Conservation (phyloP, 2,888 invertebrate genomes). For the Sturmia bella region DNA sequence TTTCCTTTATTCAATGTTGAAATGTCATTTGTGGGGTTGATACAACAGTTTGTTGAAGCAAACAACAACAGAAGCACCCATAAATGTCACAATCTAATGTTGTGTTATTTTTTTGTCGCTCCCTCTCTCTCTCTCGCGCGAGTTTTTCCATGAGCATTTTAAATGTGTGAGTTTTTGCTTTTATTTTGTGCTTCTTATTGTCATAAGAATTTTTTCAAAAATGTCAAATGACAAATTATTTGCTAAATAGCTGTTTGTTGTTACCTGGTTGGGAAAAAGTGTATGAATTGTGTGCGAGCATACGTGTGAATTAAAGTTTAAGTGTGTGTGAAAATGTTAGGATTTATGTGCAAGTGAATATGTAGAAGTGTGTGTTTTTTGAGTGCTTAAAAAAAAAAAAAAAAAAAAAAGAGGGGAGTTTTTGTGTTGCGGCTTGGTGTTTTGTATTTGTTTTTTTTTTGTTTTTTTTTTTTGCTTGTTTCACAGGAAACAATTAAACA, state of each 20-base stretch:
- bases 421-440: conserved; percentile 11
- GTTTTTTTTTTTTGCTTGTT: background rate
- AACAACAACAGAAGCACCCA: conserved; percentile 63
- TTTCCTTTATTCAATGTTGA: conserved; percentile 34
- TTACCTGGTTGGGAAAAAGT: conserved; percentile 50
- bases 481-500: conserved; percentile 54
- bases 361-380: background rate
- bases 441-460: background rate
- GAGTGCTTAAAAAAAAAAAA: too few species aligned
- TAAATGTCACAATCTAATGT: conserved; percentile 64
- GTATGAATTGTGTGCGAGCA: background rate
- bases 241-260: conserved; percentile 43
- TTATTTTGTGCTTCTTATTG: conserved; percentile 7
- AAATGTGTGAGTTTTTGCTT: background rate
- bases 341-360: background rate
- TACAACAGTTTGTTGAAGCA: conserved; percentile 46
- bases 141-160: conserved; percentile 26
- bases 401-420: conserved; percentile 48
- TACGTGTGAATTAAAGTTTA: background rate
- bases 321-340: conserved; percentile 21
- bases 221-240: conserved; percentile 59
- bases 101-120: conserved; percentile 8
- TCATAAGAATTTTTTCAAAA: conserved; percentile 30
- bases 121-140: too few species aligned
- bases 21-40: conserved; percentile 52